phyloP scores from a whole-genome alignment of 2,797 vertebrate species.

The Tinamus major region DNA sequence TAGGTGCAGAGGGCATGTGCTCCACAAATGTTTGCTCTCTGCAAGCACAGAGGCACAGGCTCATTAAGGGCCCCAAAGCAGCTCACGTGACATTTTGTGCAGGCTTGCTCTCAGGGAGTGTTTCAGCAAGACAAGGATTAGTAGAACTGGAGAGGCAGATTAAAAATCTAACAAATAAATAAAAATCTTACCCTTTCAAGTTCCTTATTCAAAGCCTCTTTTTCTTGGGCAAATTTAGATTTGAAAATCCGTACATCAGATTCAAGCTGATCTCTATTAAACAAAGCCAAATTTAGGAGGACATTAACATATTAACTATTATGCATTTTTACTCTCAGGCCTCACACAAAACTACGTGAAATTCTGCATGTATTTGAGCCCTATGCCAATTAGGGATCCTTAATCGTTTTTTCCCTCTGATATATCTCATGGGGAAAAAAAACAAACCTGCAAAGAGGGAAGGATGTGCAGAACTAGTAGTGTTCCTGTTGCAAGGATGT shows the following conservation, averaged over 20 bases:
- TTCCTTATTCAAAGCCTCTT: neutral
- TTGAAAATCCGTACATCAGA: neutral
- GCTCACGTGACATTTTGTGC: neutral
- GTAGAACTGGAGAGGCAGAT: neutral
- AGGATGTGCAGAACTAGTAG: neutral
- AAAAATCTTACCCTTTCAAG: slow-evolving; percentile 56
- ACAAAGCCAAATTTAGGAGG: neutral
- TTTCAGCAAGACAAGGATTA: neutral
- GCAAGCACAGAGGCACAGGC: neutral
- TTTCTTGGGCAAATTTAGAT: neutral
- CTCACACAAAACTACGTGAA: neutral
- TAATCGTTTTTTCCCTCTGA: neutral
- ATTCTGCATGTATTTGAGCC: neutral
- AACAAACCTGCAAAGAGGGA: neutral
- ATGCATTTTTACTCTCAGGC: neutral
- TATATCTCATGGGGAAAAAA: neutral
- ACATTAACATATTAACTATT: neutral
- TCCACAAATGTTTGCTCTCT: neutral
- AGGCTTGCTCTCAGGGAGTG: neutral
- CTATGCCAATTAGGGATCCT: neutral
- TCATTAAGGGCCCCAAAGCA: neutral
- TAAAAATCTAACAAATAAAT: neutral
- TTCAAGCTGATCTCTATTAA: slow-evolving; percentile 39
- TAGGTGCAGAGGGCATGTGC: neutral
- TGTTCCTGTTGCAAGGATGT: neutral